These are phyloP conservation scores for Smutsia temminckii DNA, from an alignment of 2,797 vertebrate genomes.

Conservation along the genomic window DNA sequence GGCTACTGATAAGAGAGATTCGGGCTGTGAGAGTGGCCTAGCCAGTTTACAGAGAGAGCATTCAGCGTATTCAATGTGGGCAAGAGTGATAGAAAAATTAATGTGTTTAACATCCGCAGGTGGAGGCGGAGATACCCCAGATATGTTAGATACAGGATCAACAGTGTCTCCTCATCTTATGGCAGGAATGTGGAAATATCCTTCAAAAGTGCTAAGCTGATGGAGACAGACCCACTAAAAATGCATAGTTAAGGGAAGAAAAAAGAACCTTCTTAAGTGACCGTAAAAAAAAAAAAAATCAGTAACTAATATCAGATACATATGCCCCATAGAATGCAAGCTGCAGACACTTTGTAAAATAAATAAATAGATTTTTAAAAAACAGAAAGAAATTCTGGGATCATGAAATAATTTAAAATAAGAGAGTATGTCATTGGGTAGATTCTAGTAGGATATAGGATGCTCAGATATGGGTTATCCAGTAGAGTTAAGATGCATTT, in stretches of 20 bases:
- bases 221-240: not conserved
- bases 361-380: no score
- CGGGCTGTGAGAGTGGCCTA: slow-evolving; percentile 75
- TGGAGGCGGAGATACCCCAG: slow-evolving; percentile 75
- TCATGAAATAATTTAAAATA: not conserved
- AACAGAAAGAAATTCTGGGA: no score
- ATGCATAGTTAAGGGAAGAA: slow-evolving; percentile 18
- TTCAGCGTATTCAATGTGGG: slow-evolving; percentile 73
- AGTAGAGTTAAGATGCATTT: not conserved
- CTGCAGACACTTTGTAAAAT: not conserved
- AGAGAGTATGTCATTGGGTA: not conserved
- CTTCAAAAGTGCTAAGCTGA: slow-evolving; percentile 32
- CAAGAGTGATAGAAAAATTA: slow-evolving; percentile 81
- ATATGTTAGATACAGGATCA: slow-evolving; percentile 75
- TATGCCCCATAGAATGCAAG: not conserved
- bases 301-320: not conserved
- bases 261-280: slow-evolving; percentile 23
- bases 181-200: slow-evolving; percentile 58
- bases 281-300: slow-evolving; percentile 39
- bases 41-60: slow-evolving; percentile 75
- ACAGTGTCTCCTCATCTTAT: slow-evolving; percentile 53
- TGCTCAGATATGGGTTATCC: not conserved
- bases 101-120: slow-evolving; percentile 82
- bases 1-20: slow-evolving; percentile 75
- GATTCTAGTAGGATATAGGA: not conserved